phyloP scores from a whole-genome alignment of 2,113 vertebrate species.

The Panurus biarmicus region DNA sequence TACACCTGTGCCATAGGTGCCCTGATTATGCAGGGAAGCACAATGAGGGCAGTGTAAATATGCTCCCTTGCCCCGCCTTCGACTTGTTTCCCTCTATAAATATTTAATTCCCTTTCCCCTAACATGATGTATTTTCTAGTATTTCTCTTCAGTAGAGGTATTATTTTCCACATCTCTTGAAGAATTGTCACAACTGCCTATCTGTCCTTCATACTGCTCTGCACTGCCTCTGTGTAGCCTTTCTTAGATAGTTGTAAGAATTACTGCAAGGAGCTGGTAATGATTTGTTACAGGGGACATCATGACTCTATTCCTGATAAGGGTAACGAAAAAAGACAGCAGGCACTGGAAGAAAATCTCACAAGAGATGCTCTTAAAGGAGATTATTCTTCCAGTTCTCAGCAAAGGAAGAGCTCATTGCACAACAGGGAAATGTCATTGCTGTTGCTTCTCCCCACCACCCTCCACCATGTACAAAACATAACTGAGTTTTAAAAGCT shows the following conservation, averaged over 20 bases:
- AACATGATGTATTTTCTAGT: neutral
- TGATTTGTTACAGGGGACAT: neutral
- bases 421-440: neutral
- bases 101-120: neutral
- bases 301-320: neutral
- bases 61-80: accelerated
- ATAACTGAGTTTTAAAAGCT: neutral
- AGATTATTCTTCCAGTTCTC: neutral
- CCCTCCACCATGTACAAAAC: neutral
- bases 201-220: neutral
- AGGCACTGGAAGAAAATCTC: neutral
- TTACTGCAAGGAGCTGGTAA: neutral
- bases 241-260: neutral
- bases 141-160: neutral
- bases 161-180: neutral
- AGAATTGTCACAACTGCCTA: neutral
- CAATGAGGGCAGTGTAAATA: neutral
- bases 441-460: neutral
- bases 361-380: neutral
- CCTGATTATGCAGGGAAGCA: neutral
- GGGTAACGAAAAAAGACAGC: neutral
- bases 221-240: neutral
- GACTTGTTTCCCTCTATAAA: neutral
- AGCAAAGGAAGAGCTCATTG: neutral
- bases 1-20: neutral